phyloP scores from a whole-genome alignment of 2,113 vertebrate genomes.

The Brachyhypopomus gauderio region DNA sequence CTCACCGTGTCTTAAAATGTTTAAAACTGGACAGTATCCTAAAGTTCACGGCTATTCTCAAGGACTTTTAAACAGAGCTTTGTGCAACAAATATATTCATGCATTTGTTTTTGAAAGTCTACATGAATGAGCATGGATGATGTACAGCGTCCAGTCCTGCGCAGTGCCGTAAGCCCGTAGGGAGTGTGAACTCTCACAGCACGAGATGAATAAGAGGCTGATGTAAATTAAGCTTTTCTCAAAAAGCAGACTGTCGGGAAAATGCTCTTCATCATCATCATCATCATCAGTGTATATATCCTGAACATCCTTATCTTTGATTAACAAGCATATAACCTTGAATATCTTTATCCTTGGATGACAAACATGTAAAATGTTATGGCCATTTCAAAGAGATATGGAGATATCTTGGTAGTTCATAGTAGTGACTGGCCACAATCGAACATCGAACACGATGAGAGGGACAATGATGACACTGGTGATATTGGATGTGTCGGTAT shows the following conservation, averaged over 20 bases:
- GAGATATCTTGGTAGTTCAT: too few species aligned
- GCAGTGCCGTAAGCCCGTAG: not conserved
- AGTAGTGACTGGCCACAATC: too few species aligned
- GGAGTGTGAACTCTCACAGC: not conserved
- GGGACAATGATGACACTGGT: not conserved
- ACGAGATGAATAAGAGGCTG: not conserved
- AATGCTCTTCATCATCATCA: not conserved
- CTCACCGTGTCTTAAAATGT: constrained; percentile 6
- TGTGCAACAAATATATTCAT: constrained; percentile 53
- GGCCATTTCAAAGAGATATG: too few species aligned
- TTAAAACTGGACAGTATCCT: constrained; percentile 25
- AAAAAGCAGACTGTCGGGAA: not conserved
- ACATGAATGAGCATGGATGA: constrained; percentile 30
- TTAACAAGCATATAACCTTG: not conserved
- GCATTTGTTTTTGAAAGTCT: constrained; percentile 48
- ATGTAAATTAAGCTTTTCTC: not conserved
- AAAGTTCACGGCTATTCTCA: constrained; percentile 3
- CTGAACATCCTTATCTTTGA: not conserved
- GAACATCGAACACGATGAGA: not conserved
- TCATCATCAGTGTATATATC: too few species aligned
- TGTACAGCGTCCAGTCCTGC: not conserved
- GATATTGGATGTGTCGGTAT: not conserved
- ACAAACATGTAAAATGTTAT: too few species aligned
- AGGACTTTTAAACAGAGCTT: not conserved
- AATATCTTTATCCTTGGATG: not conserved